phyloP scores from a whole-genome alignment of 2,113 vertebrate species.

The Ceyx melanurus region DNA sequence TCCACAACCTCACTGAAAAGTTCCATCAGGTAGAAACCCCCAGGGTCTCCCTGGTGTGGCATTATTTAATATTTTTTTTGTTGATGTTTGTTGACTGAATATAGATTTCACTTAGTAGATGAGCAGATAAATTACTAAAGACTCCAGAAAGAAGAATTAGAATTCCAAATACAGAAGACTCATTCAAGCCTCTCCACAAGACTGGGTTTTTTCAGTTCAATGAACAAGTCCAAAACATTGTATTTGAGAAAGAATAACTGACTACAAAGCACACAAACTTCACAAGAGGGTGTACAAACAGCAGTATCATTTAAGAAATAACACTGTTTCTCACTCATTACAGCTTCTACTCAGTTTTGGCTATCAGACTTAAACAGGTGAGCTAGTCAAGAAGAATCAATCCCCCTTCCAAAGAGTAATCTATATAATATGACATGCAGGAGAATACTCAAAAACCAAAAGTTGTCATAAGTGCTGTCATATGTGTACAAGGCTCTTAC shows the following conservation, averaged over 20 bases:
- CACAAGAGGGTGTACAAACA: not conserved
- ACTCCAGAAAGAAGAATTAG: not conserved
- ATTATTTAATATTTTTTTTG: not conserved
- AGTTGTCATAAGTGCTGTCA: not conserved
- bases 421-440: fast-evolving
- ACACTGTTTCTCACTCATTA: not conserved
- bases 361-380: not conserved
- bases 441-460: not conserved
- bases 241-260: not conserved
- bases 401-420: not conserved
- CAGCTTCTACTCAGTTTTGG: not conserved
- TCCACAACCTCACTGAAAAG: not conserved
- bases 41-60: not conserved
- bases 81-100: not conserved
- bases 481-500: fast-evolving
- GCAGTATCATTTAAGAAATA: not conserved
- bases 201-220: not conserved
- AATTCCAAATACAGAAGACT: not conserved
- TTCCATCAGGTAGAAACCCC: not conserved
- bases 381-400: not conserved
- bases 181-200: not conserved
- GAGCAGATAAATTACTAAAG: not conserved
- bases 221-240: not conserved
- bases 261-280: not conserved
- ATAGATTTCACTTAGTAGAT: not conserved